phyloP scores from a whole-genome alignment of 2,113 vertebrate species.

The Atlantisia rogersi region DNA sequence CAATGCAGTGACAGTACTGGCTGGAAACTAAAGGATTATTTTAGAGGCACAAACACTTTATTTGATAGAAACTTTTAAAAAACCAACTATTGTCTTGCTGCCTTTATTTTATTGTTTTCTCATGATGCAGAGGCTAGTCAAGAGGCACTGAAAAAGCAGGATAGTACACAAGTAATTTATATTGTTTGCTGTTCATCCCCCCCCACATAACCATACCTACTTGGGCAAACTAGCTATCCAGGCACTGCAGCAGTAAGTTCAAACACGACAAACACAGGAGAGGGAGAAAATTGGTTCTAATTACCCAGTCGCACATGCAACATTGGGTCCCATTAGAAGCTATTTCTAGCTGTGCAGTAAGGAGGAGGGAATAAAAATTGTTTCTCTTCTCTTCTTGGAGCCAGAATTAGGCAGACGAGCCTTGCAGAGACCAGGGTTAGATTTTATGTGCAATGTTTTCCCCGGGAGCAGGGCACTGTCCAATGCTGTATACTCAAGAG shows the following conservation, averaged over 20 bases:
- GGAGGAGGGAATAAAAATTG: background rate
- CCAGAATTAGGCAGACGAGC: background rate
- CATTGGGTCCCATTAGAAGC: background rate
- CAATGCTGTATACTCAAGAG: background rate
- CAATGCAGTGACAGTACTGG: background rate
- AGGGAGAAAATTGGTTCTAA: background rate
- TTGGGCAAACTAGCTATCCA: background rate
- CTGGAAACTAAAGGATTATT: background rate
- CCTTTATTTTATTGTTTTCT: background rate
- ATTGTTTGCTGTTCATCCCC: background rate
- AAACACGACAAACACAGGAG: background rate
- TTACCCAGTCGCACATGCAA: background rate
- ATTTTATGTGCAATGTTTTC: background rate
- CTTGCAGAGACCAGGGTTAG: background rate
- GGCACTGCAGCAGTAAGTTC: background rate
- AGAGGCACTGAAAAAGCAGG: background rate
- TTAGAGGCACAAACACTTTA: background rate
- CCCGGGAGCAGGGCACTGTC: background rate
- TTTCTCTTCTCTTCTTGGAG: background rate
- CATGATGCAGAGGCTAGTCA: background rate
- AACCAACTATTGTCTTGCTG: background rate
- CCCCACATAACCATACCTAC: background rate
- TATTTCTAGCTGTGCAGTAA: background rate
- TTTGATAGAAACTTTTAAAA: background rate
- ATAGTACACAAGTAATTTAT: background rate